Evolutionary conservation across 2,888 invertebrate genomes (phyloP), one percentile per base, ranked within the genome.

Genomic region (Polia nebulosa): DNA sequence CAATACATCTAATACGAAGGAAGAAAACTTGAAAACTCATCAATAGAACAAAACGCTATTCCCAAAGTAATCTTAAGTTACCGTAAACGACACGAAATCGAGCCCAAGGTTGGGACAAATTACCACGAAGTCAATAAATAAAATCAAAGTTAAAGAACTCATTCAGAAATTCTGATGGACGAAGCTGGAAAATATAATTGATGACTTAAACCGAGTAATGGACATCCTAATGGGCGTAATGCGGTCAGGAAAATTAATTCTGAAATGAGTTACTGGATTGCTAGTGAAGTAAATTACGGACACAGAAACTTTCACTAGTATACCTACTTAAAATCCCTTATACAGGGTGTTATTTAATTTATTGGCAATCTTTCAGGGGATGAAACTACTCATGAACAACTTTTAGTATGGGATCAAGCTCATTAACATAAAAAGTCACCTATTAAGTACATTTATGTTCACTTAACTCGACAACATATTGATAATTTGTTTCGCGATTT

Each of bases 51-150:
- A 80, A 72, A 75, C 27, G 60, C 3, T 57, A 62, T 66, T 64
- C 22, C 6, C 9, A 67, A 82, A 76, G 76, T 70, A 65, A 80
- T 82, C 82, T 67, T 51, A 64, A 78, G 78, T 78, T 78, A 52
- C 36, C 55, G 58, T 67, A 64, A 78, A 53, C 45, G 66, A 67
- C 47, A 45, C 51, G 53, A 34, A 81, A 64, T 49, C 25, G 27
- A 4, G 13, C 32, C 45, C 25, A 72, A 57, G 53, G 47, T 64
- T 22, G n/a, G 25, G 15, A 57, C 49, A 55, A 72, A 59, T 71
- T 81, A 66, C 45, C 34, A 49, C 36, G 32, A 61, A 67, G 61
- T 49, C 61, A 67, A 72, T 72, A 67, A 59, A 70, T 58, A 67
- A 66, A 47, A 67, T 60, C 20, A 11, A 57, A 67, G 63, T 81